A percentile compares a stretch with the other conserved stretches of the same genome.
These are phyloP conservation scores for Indicator indicator DNA, from an alignment of 2,113 vertebrate species.

Conservation along the genomic window DNA sequence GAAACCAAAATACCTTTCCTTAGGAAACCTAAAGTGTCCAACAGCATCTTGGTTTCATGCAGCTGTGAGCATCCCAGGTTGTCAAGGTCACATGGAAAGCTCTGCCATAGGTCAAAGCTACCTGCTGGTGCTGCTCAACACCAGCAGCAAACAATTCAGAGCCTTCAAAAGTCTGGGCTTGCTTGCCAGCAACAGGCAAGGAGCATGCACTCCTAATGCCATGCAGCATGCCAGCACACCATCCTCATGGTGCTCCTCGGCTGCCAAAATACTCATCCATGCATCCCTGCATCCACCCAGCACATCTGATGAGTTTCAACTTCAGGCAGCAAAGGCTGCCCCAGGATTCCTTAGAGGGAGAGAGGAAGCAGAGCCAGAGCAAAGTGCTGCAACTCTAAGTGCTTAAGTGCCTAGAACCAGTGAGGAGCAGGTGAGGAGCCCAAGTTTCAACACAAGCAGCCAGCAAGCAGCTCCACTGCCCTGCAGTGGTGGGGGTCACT, in stretches of 20 bases:
- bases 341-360: neutral
- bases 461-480: neutral
- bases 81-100: neutral
- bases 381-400: neutral
- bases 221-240: accelerated
- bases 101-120: neutral
- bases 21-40: neutral
- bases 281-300: neutral
- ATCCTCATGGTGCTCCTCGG: neutral
- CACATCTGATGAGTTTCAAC: accelerated
- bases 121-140: neutral
- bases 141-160: neutral
- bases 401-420: neutral
- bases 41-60: accelerated
- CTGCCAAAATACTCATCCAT: accelerated
- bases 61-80: neutral
- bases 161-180: accelerated
- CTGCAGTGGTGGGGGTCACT: neutral
- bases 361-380: neutral
- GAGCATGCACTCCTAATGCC: accelerated
- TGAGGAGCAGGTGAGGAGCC: neutral
- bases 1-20: neutral
- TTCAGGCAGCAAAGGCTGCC: neutral
- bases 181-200: accelerated
- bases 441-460: neutral